Base-by-base conservation (phyloP, 2,888 invertebrate species). In the Biston betularia region DNA sequence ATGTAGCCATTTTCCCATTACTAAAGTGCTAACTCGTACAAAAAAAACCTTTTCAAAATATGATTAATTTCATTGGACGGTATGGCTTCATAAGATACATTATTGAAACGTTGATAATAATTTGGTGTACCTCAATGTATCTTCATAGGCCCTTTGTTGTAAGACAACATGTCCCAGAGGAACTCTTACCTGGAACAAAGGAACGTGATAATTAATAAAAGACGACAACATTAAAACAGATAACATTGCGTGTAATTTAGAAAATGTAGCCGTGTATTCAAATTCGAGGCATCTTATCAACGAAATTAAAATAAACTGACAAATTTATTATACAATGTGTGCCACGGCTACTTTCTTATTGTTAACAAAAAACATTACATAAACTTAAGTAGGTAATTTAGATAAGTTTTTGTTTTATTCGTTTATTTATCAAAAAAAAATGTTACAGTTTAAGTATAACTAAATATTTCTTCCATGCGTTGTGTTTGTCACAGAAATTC, bases 131-230 rank as follows among this genome's bases (percentile, higher is more conserved):
- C 66, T 58, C 49, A 54, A 50, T 49, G 63, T 24, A 14, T 34
- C 49, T 34, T 12, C 38, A 40, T 55, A 50, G 56, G 40, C 34
- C 65, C 50, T 61, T 65, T 61, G 56, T 61, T 52, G 24, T 56
- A 49, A 61, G 7, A 61, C 50, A 56, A 55, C 50, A 44, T 56
- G 24, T 62, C 62, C 57, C 48, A 2, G n/a, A 44, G 57, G 35
- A 54, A 15, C 53, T 45, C 63, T 68, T 68, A 68, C 67, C 67
- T 68, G 63, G 15, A 68, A 68, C 67, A 68, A 68, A 68, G 55
- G 42, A 58, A 53, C 14, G 48, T 44, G 14, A 12, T 57, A 56
- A 65, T 65, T 57, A 65, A 49, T 44, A 49, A 40, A 12, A 57
- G 38, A 34, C 6, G 12, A 14, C 46, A 34, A 63, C 38, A 45